These are phyloP conservation scores for Sebastes fasciatus DNA, from an alignment of 2,113 vertebrate species.

Conservation along the genomic window DNA sequence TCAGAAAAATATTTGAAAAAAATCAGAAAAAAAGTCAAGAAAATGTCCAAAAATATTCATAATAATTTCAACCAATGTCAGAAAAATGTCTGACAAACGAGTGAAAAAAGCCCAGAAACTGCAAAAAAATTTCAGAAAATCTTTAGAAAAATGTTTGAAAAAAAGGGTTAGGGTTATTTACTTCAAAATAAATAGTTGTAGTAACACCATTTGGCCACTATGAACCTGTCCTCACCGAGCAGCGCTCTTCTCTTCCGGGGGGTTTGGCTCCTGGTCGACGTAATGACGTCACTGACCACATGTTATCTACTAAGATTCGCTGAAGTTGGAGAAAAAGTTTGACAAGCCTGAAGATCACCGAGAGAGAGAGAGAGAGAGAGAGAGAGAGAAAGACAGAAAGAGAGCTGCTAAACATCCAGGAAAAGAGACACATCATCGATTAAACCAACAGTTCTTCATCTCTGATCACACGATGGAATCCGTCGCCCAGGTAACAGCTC, in stretches of 20 bases:
- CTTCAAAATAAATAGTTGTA: no score
- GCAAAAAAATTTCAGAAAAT: no score
- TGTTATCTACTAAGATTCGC: constrained; percentile 38
- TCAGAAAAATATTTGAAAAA: no score
- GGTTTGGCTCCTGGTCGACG: neutral
- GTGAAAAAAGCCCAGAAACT: no score
- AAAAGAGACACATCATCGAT: neutral
- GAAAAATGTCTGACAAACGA: no score
- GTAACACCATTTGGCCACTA: no score
- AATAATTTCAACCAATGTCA: no score
- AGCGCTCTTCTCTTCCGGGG: constrained; percentile 16
- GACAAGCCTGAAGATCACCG: constrained; percentile 40
- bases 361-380: neutral
- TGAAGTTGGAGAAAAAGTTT: constrained; percentile 75
- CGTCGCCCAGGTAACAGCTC: constrained; percentile 72
- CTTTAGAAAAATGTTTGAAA: no score
- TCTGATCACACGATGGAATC: constrained; percentile 63
- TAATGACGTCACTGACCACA: constrained; percentile 57
- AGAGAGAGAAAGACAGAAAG: neutral
- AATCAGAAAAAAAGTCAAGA: no score
- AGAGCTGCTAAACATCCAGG: neutral
- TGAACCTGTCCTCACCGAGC: neutral
- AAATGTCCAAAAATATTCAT: no score
- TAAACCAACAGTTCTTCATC: neutral
- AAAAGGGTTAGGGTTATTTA: no score